phyloP scores from a whole-genome alignment of 2,888 invertebrate species.

The Oegoconia quadripuncta region DNA sequence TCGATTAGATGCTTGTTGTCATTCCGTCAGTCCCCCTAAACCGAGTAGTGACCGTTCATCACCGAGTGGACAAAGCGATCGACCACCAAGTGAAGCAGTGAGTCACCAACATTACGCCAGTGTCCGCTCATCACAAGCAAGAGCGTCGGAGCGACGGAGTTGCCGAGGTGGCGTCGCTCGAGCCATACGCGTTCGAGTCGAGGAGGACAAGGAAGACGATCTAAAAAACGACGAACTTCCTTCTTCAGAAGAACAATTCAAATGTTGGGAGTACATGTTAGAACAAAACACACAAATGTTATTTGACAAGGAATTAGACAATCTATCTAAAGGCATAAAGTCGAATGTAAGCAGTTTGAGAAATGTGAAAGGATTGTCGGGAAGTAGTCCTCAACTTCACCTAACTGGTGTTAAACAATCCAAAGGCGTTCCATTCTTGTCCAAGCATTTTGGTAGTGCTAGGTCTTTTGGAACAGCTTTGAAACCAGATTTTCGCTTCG shows the following conservation, averaged over 20 bases:
- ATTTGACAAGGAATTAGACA: constrained; percentile 92
- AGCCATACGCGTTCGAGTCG: constrained; percentile 81
- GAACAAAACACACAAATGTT: constrained; percentile 93
- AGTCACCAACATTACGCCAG: constrained; percentile 74
- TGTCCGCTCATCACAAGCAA: constrained; percentile 59
- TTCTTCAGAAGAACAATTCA: constrained; percentile 91
- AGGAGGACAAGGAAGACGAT: constrained; percentile 80
- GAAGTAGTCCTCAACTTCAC: constrained; percentile 84
- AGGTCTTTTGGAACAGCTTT: constrained; percentile 85
- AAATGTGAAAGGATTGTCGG: constrained; percentile 81
- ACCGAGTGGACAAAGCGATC: constrained; percentile 92
- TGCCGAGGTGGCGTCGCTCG: constrained; percentile 80
- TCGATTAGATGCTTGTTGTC: constrained; percentile 79
- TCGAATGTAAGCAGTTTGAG: constrained; percentile 74
- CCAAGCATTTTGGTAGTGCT: constrained; percentile 89
- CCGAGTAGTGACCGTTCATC: constrained; percentile 86
- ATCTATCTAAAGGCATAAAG: constrained; percentile 82
- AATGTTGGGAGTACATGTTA: constrained; percentile 96
- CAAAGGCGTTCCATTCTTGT: constrained; percentile 78
- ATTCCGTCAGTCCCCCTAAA: constrained; percentile 68
- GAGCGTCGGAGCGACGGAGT: constrained; percentile 74
- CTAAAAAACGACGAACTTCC: constrained; percentile 52
- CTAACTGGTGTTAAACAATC: constrained; percentile 58
- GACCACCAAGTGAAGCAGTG: constrained; percentile 67
- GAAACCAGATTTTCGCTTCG: constrained; percentile 79